These are phyloP conservation scores for Tribolium madens DNA, from an alignment of 1,140 invertebrate species.

Conservation along the genomic window DNA sequence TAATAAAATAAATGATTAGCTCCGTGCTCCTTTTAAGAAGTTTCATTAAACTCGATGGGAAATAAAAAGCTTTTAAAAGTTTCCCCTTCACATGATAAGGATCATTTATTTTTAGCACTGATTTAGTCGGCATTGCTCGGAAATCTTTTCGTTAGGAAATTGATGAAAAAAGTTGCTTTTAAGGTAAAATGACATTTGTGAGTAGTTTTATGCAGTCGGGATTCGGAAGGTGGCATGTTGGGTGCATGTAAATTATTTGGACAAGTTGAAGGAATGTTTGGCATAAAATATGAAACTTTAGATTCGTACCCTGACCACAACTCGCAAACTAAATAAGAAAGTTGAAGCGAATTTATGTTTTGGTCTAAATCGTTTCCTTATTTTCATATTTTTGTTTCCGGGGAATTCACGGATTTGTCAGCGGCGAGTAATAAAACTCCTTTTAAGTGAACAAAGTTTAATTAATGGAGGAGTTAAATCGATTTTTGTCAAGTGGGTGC, in stretches of 20 bases:
- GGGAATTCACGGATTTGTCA: slow-evolving; percentile 7
- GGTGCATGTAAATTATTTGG: slow-evolving; percentile 33
- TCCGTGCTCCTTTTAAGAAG: slow-evolving; percentile 19
- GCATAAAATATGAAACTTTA: slow-evolving; percentile 19
- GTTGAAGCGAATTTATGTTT: slow-evolving; percentile 27
- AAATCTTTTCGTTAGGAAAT: slow-evolving; percentile 20
- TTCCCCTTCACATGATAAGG: slow-evolving; percentile 38
- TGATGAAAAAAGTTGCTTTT: slow-evolving; percentile 28
- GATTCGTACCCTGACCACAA: slow-evolving; percentile 26
- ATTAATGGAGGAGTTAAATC: slow-evolving; percentile 32
- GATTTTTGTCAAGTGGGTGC: slow-evolving; percentile 25
- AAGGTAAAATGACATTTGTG: slow-evolving; percentile 12
- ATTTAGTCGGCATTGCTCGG: slow-evolving; percentile 23
- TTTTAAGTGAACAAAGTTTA: slow-evolving; percentile 10
- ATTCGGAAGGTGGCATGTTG: background rate
- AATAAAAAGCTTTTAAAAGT: slow-evolving; percentile 39
- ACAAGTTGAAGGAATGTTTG: slow-evolving; percentile 17
- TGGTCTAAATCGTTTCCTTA: slow-evolving; percentile 35
- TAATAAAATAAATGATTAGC: slow-evolving; percentile 37
- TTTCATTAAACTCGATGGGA: slow-evolving; percentile 35
- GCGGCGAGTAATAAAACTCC: slow-evolving; percentile 25
- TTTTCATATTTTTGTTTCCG: slow-evolving; percentile 33
- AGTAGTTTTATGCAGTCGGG: slow-evolving; percentile 3
- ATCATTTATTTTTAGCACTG: slow-evolving; percentile 38
- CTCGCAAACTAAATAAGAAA: slow-evolving; percentile 37